Base-by-base conservation (phyloP, 2,797 vertebrate species). In the Sternotherus odoratus region DNA sequence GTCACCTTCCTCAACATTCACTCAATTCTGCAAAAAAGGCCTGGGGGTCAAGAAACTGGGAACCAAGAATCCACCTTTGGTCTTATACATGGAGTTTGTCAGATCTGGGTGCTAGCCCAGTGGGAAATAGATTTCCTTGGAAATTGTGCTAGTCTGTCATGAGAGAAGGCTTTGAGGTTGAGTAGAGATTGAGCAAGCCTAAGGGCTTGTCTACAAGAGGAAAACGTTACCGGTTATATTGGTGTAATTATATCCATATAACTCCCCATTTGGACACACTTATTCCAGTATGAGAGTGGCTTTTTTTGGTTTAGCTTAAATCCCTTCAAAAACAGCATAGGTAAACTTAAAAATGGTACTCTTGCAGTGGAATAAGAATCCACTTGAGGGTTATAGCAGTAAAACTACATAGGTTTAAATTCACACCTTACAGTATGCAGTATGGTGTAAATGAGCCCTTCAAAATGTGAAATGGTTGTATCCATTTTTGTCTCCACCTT, bases 331-430 rank as follows among this genome's bases (percentile, higher is more conserved):
- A 74, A 46, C 23, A 7, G 4, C 69, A 24, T 43, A 46, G 23
- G 39, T 46, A 46, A 74, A 74, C 12, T 46, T 24, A 74, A 74
- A 46, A 74, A 74, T 39, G 24, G 23, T 4, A 43, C 69, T 74
- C 8, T 66, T 69, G 66, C 36, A 69, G 36, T 24, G 21, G 63
- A 69, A 24, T 39, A 69, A 69, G 8, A 39, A 69, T 69, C 33
- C 33, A 69, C 1, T 1, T 23, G 21, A 39, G 21, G 66, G 5
- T 86, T 91, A 82, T 50, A 49, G 26, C 75, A 23, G 30, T 72
- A 90, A 82, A 93, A 83, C 79, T 85, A 21, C 54, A 53, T 46
- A 77, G 46, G 30, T 74, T 94, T 88, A 79, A 91, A 89, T 83
- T 88, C 39, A 30, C 24, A 48, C 24, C 26, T 75, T 48, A 26